Conservation (phyloP, 2,113 vertebrate species). For the Lagopus muta region DNA sequence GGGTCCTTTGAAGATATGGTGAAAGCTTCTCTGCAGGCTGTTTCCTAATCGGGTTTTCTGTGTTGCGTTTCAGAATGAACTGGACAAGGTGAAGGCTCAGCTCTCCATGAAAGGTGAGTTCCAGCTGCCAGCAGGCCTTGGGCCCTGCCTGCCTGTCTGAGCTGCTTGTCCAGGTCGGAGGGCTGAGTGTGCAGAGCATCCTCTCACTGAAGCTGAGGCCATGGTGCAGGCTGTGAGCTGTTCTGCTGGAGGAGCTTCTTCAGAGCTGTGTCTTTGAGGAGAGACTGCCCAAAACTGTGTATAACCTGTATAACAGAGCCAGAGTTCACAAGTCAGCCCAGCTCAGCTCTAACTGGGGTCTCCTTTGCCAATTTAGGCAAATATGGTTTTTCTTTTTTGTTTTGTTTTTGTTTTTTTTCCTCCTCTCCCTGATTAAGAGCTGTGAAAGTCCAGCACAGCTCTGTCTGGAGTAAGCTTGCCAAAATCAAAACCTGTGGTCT, state of each 20-base stretch:
- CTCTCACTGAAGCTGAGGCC: rapidly evolving
- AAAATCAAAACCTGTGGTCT: background rate
- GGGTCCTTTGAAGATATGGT: background rate
- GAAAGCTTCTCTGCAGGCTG: background rate
- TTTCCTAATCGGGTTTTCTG: constrained; percentile 26
- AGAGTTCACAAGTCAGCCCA: background rate
- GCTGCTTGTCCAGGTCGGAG: background rate
- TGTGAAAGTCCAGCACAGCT: background rate
- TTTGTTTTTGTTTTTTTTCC: background rate
- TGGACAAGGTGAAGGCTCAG: constrained; percentile 84
- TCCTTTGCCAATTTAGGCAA: background rate
- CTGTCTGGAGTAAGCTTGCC: background rate
- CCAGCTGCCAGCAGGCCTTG: background rate
- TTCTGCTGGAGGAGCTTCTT: background rate
- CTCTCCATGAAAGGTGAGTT: constrained; percentile 89
- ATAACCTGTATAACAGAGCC: background rate
- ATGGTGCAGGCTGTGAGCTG: background rate
- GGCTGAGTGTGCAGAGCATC: background rate
- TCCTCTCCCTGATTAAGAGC: background rate
- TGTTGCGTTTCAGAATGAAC: constrained; percentile 87
- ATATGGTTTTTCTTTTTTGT: background rate
- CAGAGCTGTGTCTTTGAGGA: background rate
- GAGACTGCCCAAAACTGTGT: background rate
- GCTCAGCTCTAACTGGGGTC: background rate
- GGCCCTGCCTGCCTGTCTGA: background rate